Conservation (phyloP, 2,888 invertebrate species). For the Galeruca laticollis region DNA sequence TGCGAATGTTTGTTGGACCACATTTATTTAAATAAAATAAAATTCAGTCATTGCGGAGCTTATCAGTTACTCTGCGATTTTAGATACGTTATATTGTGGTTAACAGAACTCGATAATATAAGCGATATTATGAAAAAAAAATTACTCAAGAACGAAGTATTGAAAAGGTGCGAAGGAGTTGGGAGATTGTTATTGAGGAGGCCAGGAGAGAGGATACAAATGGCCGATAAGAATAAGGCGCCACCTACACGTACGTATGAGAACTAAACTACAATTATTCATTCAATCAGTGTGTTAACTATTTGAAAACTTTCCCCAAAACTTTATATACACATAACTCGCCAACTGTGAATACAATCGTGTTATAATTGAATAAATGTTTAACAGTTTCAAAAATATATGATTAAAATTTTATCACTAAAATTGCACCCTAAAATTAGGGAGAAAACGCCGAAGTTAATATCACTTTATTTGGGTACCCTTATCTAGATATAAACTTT, state of each 20-base stretch:
- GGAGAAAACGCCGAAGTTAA: too few species aligned
- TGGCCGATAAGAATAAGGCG: constrained; percentile 66
- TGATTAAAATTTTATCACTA: too few species aligned
- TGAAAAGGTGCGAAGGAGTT: constrained; percentile 87
- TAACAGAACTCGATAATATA: constrained; percentile 73
- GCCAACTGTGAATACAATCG: too few species aligned
- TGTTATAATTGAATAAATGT: too few species aligned
- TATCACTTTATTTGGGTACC: too few species aligned
- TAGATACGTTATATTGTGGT: constrained; percentile 82
- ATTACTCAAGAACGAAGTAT: constrained; percentile 74
- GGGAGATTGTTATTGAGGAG: constrained; percentile 82
- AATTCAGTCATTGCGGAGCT: constrained; percentile 85
- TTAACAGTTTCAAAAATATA: too few species aligned
- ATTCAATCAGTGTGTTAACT: too few species aligned
- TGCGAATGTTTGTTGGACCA: constrained; percentile 91
- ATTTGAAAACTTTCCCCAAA: too few species aligned
- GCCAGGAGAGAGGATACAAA: constrained; percentile 87
- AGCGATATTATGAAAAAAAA: constrained; percentile 70
- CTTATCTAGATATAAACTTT: too few species aligned
- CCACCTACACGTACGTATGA: constrained; percentile 17
- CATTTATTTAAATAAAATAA: constrained; percentile 84
- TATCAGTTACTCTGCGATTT: constrained; percentile 85
- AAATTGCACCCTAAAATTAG: too few species aligned
- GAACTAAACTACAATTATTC: too few species aligned
- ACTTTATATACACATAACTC: too few species aligned